A percentile compares a stretch with the other conserved stretches of the same genome.
phyloP scores from a whole-genome alignment of 64 coral and sea anemone genomes.

The Montipora sp. region DNA sequence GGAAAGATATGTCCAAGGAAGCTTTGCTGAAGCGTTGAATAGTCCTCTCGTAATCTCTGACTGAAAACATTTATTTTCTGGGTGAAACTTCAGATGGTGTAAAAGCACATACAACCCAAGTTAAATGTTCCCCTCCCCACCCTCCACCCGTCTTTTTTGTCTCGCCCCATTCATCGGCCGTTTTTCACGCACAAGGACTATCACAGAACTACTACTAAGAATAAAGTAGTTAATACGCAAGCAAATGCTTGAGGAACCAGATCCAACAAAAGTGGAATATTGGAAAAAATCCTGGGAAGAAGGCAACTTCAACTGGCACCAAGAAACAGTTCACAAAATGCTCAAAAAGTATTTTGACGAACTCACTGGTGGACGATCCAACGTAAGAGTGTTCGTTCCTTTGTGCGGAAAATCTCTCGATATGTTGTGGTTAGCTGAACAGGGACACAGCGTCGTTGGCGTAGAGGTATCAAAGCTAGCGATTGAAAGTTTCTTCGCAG shows the following conservation, averaged over 20 bases:
- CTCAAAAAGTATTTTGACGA: constrained; percentile 45
- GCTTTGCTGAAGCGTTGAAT: too few species aligned
- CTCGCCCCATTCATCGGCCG: too few species aligned
- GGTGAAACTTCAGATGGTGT: too few species aligned
- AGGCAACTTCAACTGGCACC: constrained; percentile 17
- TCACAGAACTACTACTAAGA: neutral
- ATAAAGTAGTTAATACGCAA: neutral
- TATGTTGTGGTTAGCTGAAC: constrained; percentile 67
- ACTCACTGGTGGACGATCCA: constrained; percentile 1
- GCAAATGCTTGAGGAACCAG: neutral
- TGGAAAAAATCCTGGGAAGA: constrained; percentile 15
- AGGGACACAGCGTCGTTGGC: constrained; percentile 48
- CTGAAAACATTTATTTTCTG: too few species aligned
- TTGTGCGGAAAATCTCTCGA: constrained; percentile 63
- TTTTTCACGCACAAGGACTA: too few species aligned
- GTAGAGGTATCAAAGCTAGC: constrained; percentile 29
- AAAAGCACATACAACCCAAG: too few species aligned
- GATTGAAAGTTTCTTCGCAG: constrained; percentile 40
- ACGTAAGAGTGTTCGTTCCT: constrained; percentile 34
- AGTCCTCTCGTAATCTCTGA: too few species aligned
- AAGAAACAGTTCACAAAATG: constrained; percentile 7
- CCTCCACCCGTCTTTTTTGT: too few species aligned
- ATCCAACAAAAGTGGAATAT: constrained; percentile 18
- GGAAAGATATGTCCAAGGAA: too few species aligned
- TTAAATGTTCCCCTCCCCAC: too few species aligned